A percentile compares a stretch with the other conserved stretches of the same genome.
Evolutionary conservation across 2,888 invertebrate genomes (phyloP).

Genomic region (Leptopilina myrica): DNA sequence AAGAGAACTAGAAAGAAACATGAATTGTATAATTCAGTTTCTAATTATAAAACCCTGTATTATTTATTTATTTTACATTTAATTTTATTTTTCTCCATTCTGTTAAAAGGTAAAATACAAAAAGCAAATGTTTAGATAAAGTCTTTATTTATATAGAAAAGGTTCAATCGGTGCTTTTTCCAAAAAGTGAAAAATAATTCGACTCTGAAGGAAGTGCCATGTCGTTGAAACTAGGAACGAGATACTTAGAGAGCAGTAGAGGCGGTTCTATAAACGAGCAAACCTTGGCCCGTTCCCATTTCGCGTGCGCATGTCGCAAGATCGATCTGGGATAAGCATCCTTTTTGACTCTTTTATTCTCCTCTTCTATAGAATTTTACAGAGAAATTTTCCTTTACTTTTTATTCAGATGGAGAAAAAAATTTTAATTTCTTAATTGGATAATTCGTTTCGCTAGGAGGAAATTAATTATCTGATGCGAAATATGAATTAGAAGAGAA

Average conservation of each 20-base stretch:
- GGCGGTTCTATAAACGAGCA: slow-evolving; percentile 53
- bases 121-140: too few species aligned
- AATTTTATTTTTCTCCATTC: too few species aligned
- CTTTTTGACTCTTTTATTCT: slow-evolving; percentile 43
- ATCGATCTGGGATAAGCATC: slow-evolving; percentile 45
- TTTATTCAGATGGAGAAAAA: neutral
- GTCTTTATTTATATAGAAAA: neutral
- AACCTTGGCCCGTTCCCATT: slow-evolving; percentile 55
- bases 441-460: too few species aligned
- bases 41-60: too few species aligned
- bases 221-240: slow-evolving; percentile 28
- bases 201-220: slow-evolving; percentile 33
- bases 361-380: slow-evolving; percentile 24
- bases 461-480: too few species aligned
- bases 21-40: too few species aligned
- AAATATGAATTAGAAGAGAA: neutral
- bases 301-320: slow-evolving; percentile 51
- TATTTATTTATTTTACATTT: too few species aligned
- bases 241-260: slow-evolving; percentile 46
- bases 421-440: neutral
- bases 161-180: slow-evolving; percentile 25
- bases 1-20: too few species aligned
- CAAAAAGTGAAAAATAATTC: slow-evolving; percentile 39
- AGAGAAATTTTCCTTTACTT: neutral
- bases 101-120: too few species aligned